Evolutionary conservation across 2,888 invertebrate species (phyloP), one percentile per base, ranked within the genome.

Genomic region (Ypsolopha scabrella): DNA sequence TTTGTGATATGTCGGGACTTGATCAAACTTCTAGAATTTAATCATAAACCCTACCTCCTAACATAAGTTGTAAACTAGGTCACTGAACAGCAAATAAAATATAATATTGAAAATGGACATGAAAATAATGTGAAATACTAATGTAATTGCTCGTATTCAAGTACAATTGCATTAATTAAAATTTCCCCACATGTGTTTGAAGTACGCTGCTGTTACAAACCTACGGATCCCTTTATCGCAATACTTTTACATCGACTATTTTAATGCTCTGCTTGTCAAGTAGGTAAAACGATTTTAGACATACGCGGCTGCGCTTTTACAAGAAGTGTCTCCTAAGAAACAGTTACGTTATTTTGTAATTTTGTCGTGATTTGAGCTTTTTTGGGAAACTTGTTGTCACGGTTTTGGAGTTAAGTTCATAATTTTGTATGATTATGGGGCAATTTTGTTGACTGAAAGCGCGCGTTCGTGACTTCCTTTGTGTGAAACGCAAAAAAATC

Each of bases 181-280:
- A n/a, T n/a, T n/a, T n/a, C n/a, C n/a, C n/a, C n/a, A 24, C 4
- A 24, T 24, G 24, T 24, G 24, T 24, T 24, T 24, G 43, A 43
- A 43, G 24, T 13, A 14, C 43, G 43, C 43, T 14, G 9, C 13
- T 43, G 24, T 8, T 9, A n/a, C n/a, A 6, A 43, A 4, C 7
- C 38, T 24, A 13, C 43, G 14, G 13, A 9, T 13, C 11, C 8
- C 9, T 43, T 43, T 43, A 13, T 14, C 43, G 38, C 24, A 24
- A 24, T 24, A 24, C 24, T 24, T 24, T 24, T 24, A 24, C 24
- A 24, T 24, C 24, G 4, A 24, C 24, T 24, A 24, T 24, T 36
- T 45, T 44, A 52, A 54, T 55, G 55, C 55, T 55, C 55, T 53
- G 53, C 50, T 55, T 53, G 48, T 41, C 47, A 55, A 50, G 38